phyloP scores from a whole-genome alignment of 1,140 invertebrate genomes.

The Drosophila kohkoa region DNA sequence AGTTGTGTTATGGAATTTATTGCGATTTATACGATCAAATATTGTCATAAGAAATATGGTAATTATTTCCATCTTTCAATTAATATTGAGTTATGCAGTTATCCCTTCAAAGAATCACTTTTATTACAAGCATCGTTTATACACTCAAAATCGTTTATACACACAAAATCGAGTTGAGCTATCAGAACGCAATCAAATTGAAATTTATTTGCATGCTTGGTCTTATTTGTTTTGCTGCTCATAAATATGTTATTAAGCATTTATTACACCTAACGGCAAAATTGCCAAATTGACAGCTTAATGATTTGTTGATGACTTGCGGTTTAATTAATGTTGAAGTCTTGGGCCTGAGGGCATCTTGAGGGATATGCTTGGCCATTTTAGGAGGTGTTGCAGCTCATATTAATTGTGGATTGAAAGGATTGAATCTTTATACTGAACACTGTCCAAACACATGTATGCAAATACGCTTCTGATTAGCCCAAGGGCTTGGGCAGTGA shows the following conservation, averaged over 20 bases:
- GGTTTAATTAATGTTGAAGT: slow-evolving; percentile 60
- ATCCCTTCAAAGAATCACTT: not conserved
- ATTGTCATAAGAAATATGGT: too few species aligned
- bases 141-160: too few species aligned
- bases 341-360: not conserved
- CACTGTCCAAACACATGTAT: not conserved
- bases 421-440: not conserved
- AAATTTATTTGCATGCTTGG: slow-evolving; percentile 44
- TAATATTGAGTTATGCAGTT: not conserved
- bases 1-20: too few species aligned
- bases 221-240: slow-evolving; percentile 33
- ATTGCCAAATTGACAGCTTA: slow-evolving; percentile 66
- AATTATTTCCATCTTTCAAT: too few species aligned
- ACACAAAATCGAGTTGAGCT: not conserved
- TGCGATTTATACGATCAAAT: too few species aligned
- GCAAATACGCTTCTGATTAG: not conserved
- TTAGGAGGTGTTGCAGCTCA: not conserved
- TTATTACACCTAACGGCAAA: slow-evolving; percentile 65
- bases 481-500: not conserved
- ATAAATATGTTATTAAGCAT: slow-evolving; percentile 64
- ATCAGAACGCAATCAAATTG: slow-evolving; percentile 56
- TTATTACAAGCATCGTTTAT: slow-evolving; percentile 9
- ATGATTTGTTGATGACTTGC: slow-evolving; percentile 75
- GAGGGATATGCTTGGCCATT: not conserved
- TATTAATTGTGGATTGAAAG: not conserved